Conservation (phyloP, 2,888 invertebrate species). For the Chalcis sispes region DNA sequence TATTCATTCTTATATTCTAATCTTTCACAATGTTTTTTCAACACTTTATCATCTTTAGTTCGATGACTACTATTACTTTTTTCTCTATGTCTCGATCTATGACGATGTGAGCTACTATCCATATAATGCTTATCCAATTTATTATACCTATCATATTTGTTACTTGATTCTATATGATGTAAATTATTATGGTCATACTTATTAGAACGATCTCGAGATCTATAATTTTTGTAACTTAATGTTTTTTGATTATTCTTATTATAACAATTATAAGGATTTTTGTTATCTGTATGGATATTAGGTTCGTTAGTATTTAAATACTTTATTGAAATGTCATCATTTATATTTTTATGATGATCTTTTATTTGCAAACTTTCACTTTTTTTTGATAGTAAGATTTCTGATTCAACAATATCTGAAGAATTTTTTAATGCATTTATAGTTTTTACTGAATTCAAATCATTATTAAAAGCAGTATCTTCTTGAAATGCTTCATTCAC, state of each 20-base stretch:
- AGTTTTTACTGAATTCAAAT: neutral
- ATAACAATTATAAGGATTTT: slow-evolving; percentile 7
- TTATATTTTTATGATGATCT: neutral
- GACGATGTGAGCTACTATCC: slow-evolving; percentile 18
- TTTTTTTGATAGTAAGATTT: neutral
- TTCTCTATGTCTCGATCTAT: slow-evolving; percentile 29
- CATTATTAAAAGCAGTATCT: neutral
- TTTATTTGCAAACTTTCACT: neutral
- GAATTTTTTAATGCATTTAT: neutral
- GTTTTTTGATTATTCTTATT: slow-evolving; percentile 3
- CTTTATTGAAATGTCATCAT: slow-evolving; percentile 7
- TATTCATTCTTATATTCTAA: slow-evolving; percentile 2
- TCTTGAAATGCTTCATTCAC: slow-evolving; percentile 1
- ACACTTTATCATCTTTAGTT: slow-evolving; percentile 56
- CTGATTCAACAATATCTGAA: slow-evolving; percentile 4
- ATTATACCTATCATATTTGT: slow-evolving; percentile 5
- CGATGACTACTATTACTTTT: slow-evolving; percentile 14
- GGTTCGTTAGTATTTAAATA: neutral
- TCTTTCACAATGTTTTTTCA: neutral
- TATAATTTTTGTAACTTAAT: slow-evolving; percentile 19
- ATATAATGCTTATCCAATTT: slow-evolving; percentile 16
- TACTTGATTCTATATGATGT: neutral
- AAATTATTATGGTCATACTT: slow-evolving; percentile 7
- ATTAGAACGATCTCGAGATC: slow-evolving; percentile 10
- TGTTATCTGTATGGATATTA: neutral